Evolutionary conservation across 1,140 invertebrate genomes (phyloP), one percentile per base, ranked within the genome.

Genomic region (Heliconius melpomene): DNA sequence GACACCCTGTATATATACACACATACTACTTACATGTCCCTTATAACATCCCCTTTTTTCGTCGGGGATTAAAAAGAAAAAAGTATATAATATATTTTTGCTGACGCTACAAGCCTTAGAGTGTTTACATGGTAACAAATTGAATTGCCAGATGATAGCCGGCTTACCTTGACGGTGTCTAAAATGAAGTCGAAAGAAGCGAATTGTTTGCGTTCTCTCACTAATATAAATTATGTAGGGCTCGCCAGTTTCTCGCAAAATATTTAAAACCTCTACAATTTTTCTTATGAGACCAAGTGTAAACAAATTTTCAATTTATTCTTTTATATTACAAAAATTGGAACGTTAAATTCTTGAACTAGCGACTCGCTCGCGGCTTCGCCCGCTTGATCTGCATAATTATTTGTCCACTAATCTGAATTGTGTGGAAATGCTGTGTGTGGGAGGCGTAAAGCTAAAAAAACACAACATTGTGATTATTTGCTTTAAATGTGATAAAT

Each of bases 91-190:
- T 2, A 32, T 32, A 32, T 3, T 57, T 57, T 57, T 57, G 54
- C 54, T 57, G 54, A 57, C 54, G 54, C 54, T 57, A 57, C 54
- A 18, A 52, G 18, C 18, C 13, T 52, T 20, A 13, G 2, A 38
- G 20, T 72, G 29, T 72, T 72, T 72, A 72, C 72, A 38, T n/a
- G 32, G 72, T 72, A n/a, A 40, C 72, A 72, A 72, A 72, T 72
- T 74, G 72, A 52, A 74, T 74, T 74, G 38, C 46, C 36, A 46
- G 38, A 74, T 74, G n/a, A 46, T 40, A 20, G 50, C 50, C 18
- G 50, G 60, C 60, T 66, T n/a, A 75, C 26, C 26, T 54, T 75
- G 32, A 57, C 29, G 74, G 20, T 16, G 36, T 18, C 52, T 75
- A 60, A 60, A 75, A 75, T 60, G 36, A 40, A 75, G 32, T 29